Evolutionary conservation across 2,797 vertebrate genomes (phyloP).

Genomic region (Nyctalus aviator): DNA sequence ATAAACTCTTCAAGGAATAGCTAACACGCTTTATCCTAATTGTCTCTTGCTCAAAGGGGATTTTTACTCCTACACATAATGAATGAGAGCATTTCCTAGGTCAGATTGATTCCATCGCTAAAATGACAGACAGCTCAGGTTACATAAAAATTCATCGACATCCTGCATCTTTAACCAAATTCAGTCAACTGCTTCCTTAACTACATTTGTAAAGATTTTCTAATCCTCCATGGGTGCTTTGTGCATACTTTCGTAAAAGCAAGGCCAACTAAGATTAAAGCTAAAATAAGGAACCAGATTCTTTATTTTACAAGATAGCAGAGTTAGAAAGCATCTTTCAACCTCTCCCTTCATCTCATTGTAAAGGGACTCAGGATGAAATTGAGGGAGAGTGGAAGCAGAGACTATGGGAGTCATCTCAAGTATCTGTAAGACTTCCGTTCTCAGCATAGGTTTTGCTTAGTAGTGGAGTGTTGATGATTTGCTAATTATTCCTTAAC

Average conservation of each 20-base stretch:
- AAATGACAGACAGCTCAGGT: slow-evolving; percentile 41
- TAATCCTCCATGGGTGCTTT: neutral
- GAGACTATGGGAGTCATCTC: neutral
- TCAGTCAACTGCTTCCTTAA: neutral
- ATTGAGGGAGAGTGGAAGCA: neutral
- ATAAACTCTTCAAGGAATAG: slow-evolving; percentile 27
- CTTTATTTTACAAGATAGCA: neutral
- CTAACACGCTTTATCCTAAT: slow-evolving; percentile 44
- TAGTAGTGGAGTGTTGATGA: neutral
- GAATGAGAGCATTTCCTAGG: slow-evolving; percentile 51
- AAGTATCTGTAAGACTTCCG: neutral
- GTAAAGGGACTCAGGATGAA: neutral
- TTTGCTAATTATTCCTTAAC: neutral
- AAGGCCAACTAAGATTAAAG: slow-evolving; percentile 25
- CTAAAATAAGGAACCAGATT: neutral
- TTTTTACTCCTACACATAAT: slow-evolving; percentile 52
- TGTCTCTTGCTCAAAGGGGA: slow-evolving; percentile 46
- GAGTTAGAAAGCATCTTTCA: neutral
- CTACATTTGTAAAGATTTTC: neutral
- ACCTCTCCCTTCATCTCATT: neutral
- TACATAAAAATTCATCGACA: slow-evolving; percentile 5
- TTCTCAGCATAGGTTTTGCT: neutral
- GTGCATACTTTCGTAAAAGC: neutral
- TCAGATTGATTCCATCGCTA: slow-evolving; percentile 41
- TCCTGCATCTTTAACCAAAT: neutral